Conservation (phyloP, 1,140 invertebrate species). For the Acromyrmex heyeri region DNA sequence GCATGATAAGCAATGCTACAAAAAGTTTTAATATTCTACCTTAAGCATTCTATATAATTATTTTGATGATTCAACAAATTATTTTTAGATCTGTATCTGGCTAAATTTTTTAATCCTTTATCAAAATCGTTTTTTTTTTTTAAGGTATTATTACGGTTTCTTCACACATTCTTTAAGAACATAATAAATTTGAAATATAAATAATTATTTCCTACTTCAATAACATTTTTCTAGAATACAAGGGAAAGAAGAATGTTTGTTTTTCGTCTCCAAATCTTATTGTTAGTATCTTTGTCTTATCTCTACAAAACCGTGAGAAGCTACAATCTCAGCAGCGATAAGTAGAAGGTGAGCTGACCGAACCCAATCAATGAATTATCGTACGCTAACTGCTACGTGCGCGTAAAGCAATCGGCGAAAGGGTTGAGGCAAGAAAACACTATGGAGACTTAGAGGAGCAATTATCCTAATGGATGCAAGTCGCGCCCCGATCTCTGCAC, state of each 20-base stretch:
- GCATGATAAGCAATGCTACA: no score
- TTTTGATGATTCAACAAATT: no score
- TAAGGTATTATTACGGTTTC: neutral
- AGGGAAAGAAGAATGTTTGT: neutral
- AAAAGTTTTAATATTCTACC: no score
- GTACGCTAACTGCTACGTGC: conserved; percentile 57
- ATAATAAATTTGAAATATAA: neutral
- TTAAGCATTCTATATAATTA: no score
- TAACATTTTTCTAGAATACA: neutral
- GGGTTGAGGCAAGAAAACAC: conserved; percentile 74
- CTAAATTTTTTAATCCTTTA: no score
- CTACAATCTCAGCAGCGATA: conserved; percentile 3
- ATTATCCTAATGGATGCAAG: conserved; percentile 87
- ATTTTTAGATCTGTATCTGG: no score
- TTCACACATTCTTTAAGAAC: neutral
- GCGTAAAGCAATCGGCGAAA: conserved; percentile 78
- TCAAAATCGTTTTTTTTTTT: no score
- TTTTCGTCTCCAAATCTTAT: neutral
- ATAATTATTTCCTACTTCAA: neutral
- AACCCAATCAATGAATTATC: conserved; percentile 78
- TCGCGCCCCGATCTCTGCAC: conserved; percentile 83
- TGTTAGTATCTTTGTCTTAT: neutral
- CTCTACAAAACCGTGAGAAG: conserved; percentile 14
- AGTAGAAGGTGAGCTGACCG: neutral
- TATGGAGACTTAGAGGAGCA: conserved; percentile 82